Percentiles rank a stretch among this genome's conserved stretches.
Conservation (phyloP, 2,113 vertebrate species). For the Sporophila hypoxantha region DNA sequence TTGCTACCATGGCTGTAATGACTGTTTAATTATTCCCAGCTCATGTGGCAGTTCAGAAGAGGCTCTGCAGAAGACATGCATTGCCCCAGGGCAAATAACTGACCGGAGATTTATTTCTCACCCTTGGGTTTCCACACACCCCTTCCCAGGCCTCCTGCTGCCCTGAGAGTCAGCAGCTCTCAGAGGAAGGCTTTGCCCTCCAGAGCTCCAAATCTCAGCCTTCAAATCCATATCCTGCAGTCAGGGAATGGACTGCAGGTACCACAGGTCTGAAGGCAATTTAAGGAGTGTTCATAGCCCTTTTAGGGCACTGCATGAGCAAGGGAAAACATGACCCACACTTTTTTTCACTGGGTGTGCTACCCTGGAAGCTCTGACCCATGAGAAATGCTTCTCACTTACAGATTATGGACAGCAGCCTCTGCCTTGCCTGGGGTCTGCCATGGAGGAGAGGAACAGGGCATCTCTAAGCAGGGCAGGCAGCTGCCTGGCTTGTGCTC, state of each 20-base stretch:
- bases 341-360: not conserved
- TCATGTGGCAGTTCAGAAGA: slow-evolving; percentile 21
- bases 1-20: slow-evolving; percentile 16
- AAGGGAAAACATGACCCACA: not conserved
- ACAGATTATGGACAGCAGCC: not conserved
- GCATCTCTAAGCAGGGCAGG: not conserved
- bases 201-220: not conserved
- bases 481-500: not conserved
- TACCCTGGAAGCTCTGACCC: not conserved
- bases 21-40: slow-evolving; percentile 52
- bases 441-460: not conserved
- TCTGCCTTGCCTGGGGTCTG: not conserved
- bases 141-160: not conserved
- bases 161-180: not conserved
- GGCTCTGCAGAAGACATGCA: not conserved
- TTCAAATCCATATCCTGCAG: not conserved
- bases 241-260: not conserved
- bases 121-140: not conserved
- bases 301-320: not conserved
- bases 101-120: slow-evolving; percentile 37
- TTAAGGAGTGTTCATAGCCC: not conserved
- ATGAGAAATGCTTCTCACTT: not conserved
- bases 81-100: slow-evolving; percentile 7
- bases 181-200: not conserved
- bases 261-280: not conserved